Evolutionary conservation across 1,140 invertebrate species (phyloP), one percentile per base, ranked within the genome.

Genomic region (Varroa destructor): DNA sequence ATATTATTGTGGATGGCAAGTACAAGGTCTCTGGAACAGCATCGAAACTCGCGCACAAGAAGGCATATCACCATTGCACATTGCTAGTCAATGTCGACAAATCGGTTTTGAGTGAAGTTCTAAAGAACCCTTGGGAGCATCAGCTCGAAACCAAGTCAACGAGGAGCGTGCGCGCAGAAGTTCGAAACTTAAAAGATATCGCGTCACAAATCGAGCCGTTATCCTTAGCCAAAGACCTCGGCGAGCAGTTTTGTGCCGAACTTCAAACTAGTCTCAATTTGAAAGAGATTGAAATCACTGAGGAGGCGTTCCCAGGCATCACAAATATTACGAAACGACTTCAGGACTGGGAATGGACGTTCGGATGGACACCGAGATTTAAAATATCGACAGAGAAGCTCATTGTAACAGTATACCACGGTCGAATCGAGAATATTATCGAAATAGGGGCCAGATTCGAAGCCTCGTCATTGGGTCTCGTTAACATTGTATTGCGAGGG

Each of bases 11-110:
- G 46, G 83, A 88, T 77, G 84, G 85, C 56, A 84, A 87, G 77
- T 88, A 85, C 76, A 95, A 95, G 84, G 83, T 95, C 74, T 96
- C 92, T 77, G 92, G 91, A 74, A 93, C 91, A 71, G 92, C 93
- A 64, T 87, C 92, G 12, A 95, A 93, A 81, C 80, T 97, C 61
- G 89, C 89, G 57, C 82, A 85, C 70, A 83, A 86, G 1, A 89
- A 88, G 79, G 87, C 89, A 43, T 97, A 96, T 83, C 93, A 97
- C 81, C 93, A 96, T 79, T 96, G 91, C 80, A 97, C 93, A 43
- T 81, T 97, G 70, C 81, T 96, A 75, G 87, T 93, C 55, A 85
- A 90, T 78, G 88, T 87, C 70, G 87, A 96, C 78, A 88, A 88
- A 79, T 77, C 83, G 64, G 83, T 85, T 77, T 82, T 94, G 75